Evolutionary conservation across 1,140 invertebrate genomes (phyloP), one percentile per base, ranked within the genome.

Genomic region (Cardiocondyla obscurior): DNA sequence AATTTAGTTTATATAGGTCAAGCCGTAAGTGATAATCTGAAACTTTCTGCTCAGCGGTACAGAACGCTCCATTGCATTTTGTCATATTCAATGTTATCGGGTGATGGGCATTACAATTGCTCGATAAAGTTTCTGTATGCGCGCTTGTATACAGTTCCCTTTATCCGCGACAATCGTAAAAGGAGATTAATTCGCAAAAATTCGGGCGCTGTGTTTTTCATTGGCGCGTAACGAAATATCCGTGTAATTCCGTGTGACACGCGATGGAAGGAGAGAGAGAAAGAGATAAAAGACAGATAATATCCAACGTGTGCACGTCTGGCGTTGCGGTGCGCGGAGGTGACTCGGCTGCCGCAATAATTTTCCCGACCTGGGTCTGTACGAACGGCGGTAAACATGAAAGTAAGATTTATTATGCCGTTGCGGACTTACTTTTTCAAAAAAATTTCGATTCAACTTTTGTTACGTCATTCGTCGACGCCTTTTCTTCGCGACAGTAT

Each of bases 401-500:
- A 67, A 69, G 74, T 67, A 79, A 79, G 46, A 79, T 79, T 79
- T 79, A 79, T 77, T 65, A 53, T 30, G 22, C 25, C 62, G 22
- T 22, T 19, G 22, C n/a, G 33, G 53, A 79, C 62, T 79, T 67
- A 30, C 33, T 69, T 69, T 67, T 22, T 28, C 19, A 76, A 76
- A 62, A 73, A 76, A 76, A 79, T 28, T 51, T 77, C 33, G 74
- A 67, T 77, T 67, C 42, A 30, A n/a, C 19, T 57, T n/a, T n/a
- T 33, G 36, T 46, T 76, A 62, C 19, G 10, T 64, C 57, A 12
- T 19, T 46, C 57, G 62, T 67, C 25, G n/a, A 44, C 36, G 42
- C 30, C 30, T 51, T 67, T 12, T 28, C 33, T 67, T 67, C 12
- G 16, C 28, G 12, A 79, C 42, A 8, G 14, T 64, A 25, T 44